Evolutionary conservation across 2,888 invertebrate species (phyloP).

Genomic region (Nymphalis c-album): DNA sequence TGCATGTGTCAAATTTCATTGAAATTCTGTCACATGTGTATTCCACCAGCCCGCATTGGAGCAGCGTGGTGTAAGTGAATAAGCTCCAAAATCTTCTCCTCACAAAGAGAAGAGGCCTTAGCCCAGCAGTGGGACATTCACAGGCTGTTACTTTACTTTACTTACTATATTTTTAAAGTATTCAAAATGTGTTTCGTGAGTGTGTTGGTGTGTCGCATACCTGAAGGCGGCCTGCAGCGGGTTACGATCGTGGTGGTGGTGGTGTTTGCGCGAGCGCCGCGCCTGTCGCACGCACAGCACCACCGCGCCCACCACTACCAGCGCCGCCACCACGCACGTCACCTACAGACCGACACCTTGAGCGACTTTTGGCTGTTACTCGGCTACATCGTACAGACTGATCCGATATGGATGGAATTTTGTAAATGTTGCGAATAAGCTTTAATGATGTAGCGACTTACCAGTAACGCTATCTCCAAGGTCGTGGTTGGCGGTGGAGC

Average conservation of each 20-base stretch:
- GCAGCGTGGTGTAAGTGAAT: too few relatives aligned
- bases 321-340: conserved; percentile 62
- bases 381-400: not conserved
- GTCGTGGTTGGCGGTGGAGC: conserved; percentile 63
- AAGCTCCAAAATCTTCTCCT: too few relatives aligned
- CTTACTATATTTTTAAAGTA: too few relatives aligned
- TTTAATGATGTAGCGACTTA: conserved; percentile 48
- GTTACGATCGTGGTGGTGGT: conserved; percentile 70
- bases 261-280: conserved; percentile 64
- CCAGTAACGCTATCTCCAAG: conserved; percentile 85
- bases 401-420: too few relatives aligned
- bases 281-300: conserved; percentile 67
- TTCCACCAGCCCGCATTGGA: too few relatives aligned
- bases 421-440: too few relatives aligned
- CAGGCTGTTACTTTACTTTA: too few relatives aligned
- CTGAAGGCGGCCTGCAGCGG: conserved; percentile 65
- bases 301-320: conserved; percentile 60
- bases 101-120: too few relatives aligned
- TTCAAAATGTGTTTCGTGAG: not conserved
- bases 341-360: conserved; percentile 48
- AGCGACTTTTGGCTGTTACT: not conserved
- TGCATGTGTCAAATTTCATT: too few relatives aligned
- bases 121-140: too few relatives aligned
- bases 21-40: too few relatives aligned
- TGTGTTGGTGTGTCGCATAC: conserved; percentile 43